Evolutionary conservation across 2,113 vertebrate genomes (phyloP).

Genomic region (Phalacrocorax aristotelis): DNA sequence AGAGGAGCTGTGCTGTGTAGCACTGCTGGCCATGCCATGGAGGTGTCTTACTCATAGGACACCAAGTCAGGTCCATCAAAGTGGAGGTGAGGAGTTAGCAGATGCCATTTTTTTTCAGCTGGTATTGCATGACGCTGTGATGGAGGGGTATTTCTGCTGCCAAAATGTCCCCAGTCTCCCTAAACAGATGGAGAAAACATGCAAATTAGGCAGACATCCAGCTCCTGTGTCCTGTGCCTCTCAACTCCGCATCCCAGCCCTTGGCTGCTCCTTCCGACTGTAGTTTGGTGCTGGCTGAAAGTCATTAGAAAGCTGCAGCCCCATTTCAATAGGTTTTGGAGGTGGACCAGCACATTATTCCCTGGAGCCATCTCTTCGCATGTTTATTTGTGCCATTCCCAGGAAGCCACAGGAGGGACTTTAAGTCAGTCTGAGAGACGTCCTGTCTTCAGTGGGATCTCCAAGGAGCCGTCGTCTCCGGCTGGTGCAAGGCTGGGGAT

Average conservation of each 20-base stretch:
- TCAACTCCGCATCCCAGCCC: rapidly evolving
- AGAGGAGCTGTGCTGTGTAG: background rate
- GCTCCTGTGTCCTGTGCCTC: background rate
- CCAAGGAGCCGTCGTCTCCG: background rate
- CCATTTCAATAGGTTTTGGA: background rate
- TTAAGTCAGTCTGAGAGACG: background rate
- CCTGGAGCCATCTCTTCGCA: background rate
- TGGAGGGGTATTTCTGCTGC: background rate
- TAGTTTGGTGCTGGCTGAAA: background rate
- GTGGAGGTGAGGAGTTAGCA: background rate
- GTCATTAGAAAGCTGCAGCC: background rate
- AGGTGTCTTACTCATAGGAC: background rate
- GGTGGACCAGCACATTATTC: background rate
- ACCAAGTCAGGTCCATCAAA: background rate
- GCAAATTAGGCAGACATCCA: background rate
- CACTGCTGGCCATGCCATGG: background rate
- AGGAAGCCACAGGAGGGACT: background rate
- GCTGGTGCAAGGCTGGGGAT: background rate
- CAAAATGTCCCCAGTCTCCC: background rate
- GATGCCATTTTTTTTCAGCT: rapidly evolving
- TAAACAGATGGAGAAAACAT: background rate
- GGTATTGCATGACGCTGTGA: rapidly evolving
- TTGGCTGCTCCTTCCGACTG: background rate
- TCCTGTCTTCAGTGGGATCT: background rate
- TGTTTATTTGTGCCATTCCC: background rate